These are phyloP conservation scores for Lasioglossum albipes DNA, from an alignment of 1,140 invertebrate genomes.

Conservation along the genomic window DNA sequence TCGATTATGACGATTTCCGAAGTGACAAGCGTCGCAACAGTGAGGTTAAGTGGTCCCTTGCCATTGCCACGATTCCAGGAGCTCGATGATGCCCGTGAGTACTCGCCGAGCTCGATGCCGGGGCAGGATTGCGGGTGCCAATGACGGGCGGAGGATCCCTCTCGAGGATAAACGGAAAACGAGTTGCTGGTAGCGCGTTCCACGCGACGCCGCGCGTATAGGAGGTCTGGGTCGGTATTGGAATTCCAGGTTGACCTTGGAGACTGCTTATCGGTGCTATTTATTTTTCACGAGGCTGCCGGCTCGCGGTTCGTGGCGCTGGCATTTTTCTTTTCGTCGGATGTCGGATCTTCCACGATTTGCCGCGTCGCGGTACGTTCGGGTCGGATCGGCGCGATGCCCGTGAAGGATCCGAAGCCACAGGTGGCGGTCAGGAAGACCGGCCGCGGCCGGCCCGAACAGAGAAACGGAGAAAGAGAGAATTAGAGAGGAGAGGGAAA, in stretches of 20 bases:
- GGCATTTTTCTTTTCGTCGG: too few species aligned
- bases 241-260: conserved; percentile 61
- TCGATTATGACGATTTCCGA: not conserved
- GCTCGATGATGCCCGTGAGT: not conserved
- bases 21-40: not conserved
- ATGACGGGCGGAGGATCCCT: too few species aligned
- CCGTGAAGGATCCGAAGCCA: conserved; percentile 58
- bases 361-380: too few species aligned
- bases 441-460: too few species aligned
- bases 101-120: not conserved
- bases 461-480: too few species aligned
- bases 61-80: not conserved
- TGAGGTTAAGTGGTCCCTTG: not conserved
- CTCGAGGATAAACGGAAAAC: too few species aligned
- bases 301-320: conserved; percentile 41
- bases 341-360: too few species aligned
- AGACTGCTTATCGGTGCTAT: conserved; percentile 58
- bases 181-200: not conserved
- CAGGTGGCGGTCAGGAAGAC: conserved; percentile 57
- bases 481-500: too few species aligned
- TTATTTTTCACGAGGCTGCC: conserved; percentile 57
- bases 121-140: not conserved
- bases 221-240: conserved; percentile 46
- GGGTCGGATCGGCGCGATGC: not conserved
- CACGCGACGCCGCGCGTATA: not conserved